Percentiles rank a stretch among this genome's conserved stretches.
Evolutionary conservation across 2,888 invertebrate species (phyloP).

Genomic region (Dione juno): DNA sequence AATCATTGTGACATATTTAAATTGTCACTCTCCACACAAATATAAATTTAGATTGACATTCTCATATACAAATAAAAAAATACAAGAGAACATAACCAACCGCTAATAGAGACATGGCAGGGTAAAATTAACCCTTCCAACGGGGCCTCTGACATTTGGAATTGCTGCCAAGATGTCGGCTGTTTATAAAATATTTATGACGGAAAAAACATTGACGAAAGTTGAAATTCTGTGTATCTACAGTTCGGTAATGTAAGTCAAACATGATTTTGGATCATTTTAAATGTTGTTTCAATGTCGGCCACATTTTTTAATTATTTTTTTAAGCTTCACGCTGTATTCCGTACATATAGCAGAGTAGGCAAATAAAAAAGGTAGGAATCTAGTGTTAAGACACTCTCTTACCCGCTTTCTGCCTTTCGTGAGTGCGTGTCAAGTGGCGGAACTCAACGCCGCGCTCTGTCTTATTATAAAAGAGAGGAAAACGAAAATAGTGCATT

Average conservation of each 20-base stretch:
- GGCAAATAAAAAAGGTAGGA: no score
- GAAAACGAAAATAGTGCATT: no score
- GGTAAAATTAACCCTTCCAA: constrained; percentile 43
- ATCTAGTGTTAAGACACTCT: no score
- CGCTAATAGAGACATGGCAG: constrained; percentile 29
- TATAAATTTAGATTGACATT: constrained; percentile 21
- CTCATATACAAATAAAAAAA: constrained; percentile 9
- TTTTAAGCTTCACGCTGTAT: no score
- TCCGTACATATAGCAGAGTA: no score
- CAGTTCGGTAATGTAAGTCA: neutral
- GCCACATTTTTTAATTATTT: no score
- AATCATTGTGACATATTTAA: neutral
- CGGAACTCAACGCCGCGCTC: no score
- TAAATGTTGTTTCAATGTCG: no score
- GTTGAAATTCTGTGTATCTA: neutral
- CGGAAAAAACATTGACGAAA: constrained; percentile 7
- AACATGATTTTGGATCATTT: neutral
- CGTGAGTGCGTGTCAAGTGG: neutral
- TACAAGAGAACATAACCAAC: constrained; percentile 11
- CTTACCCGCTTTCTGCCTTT: no score
- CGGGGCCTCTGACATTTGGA: constrained; percentile 26
- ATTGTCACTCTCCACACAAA: constrained; percentile 7
- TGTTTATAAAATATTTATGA: constrained; percentile 23
- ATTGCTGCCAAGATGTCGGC: constrained; percentile 23
- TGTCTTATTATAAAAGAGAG: neutral